These are phyloP conservation scores for Drosophila murphyi DNA, from an alignment of 1,140 invertebrate species.

Conservation along the genomic window DNA sequence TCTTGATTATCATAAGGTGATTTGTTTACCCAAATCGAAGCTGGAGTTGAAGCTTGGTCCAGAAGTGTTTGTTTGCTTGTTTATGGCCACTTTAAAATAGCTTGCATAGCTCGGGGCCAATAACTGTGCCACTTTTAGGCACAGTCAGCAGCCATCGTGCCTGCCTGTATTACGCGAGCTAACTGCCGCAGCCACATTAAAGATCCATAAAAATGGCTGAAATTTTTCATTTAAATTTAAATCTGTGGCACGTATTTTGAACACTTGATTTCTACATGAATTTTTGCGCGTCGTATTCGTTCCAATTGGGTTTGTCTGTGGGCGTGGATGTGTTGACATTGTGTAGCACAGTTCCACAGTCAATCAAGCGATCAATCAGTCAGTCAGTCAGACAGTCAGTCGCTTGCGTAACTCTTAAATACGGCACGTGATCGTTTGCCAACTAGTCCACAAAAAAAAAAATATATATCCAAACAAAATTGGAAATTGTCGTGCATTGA, in stretches of 20 bases:
- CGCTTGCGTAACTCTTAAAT: conserved; percentile 52
- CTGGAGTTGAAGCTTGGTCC: conserved; percentile 15
- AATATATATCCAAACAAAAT: not conserved
- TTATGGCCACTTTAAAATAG: conserved; percentile 54
- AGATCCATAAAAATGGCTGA: conserved; percentile 67
- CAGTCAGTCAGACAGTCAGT: conserved; percentile 20
- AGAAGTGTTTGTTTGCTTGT: conserved; percentile 69
- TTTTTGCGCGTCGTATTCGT: conserved; percentile 61
- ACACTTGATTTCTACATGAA: conserved; percentile 51
- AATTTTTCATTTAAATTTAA: conserved; percentile 51
- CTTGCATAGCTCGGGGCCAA: conserved; percentile 29
- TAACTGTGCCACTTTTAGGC: conserved; percentile 66
- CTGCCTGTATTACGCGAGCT: conserved; percentile 66
- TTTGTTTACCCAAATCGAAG: conserved; percentile 62
- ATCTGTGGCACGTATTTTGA: conserved; percentile 60
- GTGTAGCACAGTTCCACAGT: conserved; percentile 73
- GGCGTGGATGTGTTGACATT: conserved; percentile 43
- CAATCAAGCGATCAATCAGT: conserved; percentile 57
- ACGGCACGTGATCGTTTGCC: conserved; percentile 54
- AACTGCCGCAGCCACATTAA: conserved; percentile 52
- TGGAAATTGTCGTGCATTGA: conserved; percentile 43
- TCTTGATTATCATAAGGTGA: conserved; percentile 68
- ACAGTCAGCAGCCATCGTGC: not conserved
- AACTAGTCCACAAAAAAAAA: conserved; percentile 3
- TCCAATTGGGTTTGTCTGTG: conserved; percentile 35